Conservation (phyloP, 1,140 invertebrate species). For the Helicorthomorpha holstii region DNA sequence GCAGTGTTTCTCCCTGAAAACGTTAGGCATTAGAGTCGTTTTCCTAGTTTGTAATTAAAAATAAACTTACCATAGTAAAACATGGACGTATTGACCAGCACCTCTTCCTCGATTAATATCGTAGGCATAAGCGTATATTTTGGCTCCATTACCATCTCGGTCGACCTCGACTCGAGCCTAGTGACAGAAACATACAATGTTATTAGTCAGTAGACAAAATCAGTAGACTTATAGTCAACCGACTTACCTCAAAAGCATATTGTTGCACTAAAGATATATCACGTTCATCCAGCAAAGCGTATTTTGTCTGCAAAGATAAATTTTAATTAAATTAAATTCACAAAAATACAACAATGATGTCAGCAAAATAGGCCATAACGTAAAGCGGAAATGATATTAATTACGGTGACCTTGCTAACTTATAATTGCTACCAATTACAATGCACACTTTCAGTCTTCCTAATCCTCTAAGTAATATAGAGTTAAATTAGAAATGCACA, state of each 20-base stretch:
- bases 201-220: no score
- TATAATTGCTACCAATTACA: no score
- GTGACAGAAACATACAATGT: not conserved
- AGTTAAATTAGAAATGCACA: no score
- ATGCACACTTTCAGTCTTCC: no score
- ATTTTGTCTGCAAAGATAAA: constrained; percentile 28
- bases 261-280: constrained; percentile 31
- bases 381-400: not conserved
- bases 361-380: not conserved
- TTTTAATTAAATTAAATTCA: no score
- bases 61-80: constrained; percentile 33
- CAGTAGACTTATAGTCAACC: not conserved
- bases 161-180: constrained; percentile 31
- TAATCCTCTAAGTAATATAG: no score
- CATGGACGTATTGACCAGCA: constrained; percentile 28
- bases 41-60: no score
- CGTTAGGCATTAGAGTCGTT: no score
- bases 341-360: not conserved
- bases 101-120: constrained; percentile 24
- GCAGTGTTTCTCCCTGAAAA: constrained; percentile 31
- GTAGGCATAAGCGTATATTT: constrained; percentile 31
- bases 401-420: no score
- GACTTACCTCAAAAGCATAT: constrained; percentile 28
- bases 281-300: constrained; percentile 32
- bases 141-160: constrained; percentile 32